Base-by-base conservation (phyloP, 2,888 invertebrate genomes). In the Drosophila tanythrix region DNA sequence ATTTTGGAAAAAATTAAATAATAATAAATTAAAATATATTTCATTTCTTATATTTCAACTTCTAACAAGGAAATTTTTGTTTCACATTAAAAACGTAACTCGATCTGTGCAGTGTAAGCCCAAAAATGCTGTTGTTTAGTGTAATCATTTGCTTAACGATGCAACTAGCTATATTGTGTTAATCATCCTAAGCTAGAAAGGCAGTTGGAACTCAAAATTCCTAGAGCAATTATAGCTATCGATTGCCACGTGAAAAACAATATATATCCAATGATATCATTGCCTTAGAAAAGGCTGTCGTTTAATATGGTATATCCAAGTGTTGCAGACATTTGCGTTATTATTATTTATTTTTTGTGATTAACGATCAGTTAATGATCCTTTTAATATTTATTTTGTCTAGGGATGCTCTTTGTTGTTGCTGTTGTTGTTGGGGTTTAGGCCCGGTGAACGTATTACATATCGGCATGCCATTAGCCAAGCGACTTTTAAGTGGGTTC, bases 301-400 rank as follows among this genome's bases (percentile, higher is more conserved):
- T 25, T 55, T 35, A 3, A 2, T 18, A 15, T 46, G 18, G 1
- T 5, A 13, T 8, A 15, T 58, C 69, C n/a, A n/a, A 51, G 25
- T 29, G 13, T 48, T 51, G 15, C 15, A 48, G n/a, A 8, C 35
- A 33, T 21, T 33, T 48, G 18, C 15, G 21, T 11, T 21, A 2
- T 21, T 11, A 11, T n/a, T 40, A 2, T 40, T 11, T 11, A 8
- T 25, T 4, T 46, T 8, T 46, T 62, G 50, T 74, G 79, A 74
- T 68, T 60, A 63, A 81, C 70, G 74, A 77, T 66, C 48, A 33
- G 55, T 55, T 87, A 89, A 89, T 83, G 84, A 79, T 85, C 88
- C 84, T 82, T 76, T 75, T 50, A 15, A 46, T 25, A 25, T 25
- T 15, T 82, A 29, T 29, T 70, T 70, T 85, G 58, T 48, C 53